Percentiles rank a stretch among this genome's conserved stretches.
Evolutionary conservation across 2,888 invertebrate species (phyloP).

Genomic region (Muschampia plurimacula): DNA sequence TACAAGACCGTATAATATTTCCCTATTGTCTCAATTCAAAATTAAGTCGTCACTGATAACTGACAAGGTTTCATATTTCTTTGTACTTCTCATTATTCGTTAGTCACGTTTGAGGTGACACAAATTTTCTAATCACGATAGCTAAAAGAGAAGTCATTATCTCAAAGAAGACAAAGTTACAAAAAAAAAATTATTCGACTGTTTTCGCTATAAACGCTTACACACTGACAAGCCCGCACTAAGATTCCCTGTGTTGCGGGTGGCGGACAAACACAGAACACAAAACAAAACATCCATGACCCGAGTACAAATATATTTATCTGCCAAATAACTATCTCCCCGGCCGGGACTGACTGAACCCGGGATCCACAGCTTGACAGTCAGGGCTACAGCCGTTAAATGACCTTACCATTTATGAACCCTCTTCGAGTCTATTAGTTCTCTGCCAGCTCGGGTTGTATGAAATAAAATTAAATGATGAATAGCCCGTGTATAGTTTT

Average conservation of each 20-base stretch:
- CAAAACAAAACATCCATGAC: too few species aligned
- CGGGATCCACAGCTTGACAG: too few species aligned
- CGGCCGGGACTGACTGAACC: too few species aligned
- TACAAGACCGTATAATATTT: neutral
- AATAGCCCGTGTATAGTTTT: neutral
- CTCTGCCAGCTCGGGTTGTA: neutral
- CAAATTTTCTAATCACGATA: neutral
- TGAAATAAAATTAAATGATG: neutral
- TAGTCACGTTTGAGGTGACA: conserved; percentile 2
- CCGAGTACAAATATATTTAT: too few species aligned
- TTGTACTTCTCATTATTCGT: neutral
- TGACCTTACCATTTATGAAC: too few species aligned
- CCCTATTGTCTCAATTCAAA: neutral
- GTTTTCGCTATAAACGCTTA: neutral
- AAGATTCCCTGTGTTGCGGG: too few species aligned
- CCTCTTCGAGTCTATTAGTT: too few species aligned
- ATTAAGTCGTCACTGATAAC: conserved; percentile 1
- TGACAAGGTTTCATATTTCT: neutral
- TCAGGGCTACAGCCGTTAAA: too few species aligned
- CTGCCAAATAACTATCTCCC: too few species aligned
- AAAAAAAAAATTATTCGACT: neutral
- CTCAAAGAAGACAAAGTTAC: neutral
- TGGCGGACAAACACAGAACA: too few species aligned
- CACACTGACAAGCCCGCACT: too few species aligned
- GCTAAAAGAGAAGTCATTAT: neutral